These are phyloP conservation scores for Pseudorhombus dupliciocellatus DNA, from an alignment of 2,113 vertebrate species.

Conservation along the genomic window DNA sequence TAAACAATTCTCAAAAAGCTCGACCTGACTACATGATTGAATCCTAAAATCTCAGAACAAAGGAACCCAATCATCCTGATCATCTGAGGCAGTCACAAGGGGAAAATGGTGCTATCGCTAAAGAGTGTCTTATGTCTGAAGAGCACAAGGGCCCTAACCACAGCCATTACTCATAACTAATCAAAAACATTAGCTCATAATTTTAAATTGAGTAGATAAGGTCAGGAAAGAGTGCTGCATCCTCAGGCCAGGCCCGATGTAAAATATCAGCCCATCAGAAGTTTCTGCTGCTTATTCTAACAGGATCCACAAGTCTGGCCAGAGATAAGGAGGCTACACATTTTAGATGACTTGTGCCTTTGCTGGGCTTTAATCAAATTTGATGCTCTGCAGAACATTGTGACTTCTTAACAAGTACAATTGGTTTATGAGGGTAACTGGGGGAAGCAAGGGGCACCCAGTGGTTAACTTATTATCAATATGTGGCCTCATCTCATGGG, in stretches of 20 bases:
- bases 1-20: conserved; percentile 3
- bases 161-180: conserved; percentile 56
- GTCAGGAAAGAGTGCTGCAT: conserved; percentile 43
- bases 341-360: conserved; percentile 69
- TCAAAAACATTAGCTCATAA: conserved; percentile 59
- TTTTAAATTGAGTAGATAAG: conserved; percentile 57
- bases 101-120: conserved; percentile 49
- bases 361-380: conserved; percentile 71
- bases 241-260: conserved; percentile 9
- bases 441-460: conserved; percentile 53
- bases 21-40: conserved; percentile 39
- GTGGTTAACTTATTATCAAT: conserved; percentile 57
- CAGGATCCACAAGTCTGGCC: conserved; percentile 65
- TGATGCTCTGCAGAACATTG: conserved; percentile 74
- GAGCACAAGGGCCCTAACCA: conserved; percentile 55
- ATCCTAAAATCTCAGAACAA: conserved; percentile 40
- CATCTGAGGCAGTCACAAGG: conserved; percentile 53
- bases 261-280: conserved; percentile 42
- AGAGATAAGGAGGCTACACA: conserved; percentile 69
- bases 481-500: conserved; percentile 44
- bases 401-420: conserved; percentile 78
- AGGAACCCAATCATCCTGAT: conserved; percentile 55
- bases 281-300: conserved; percentile 53
- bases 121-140: conserved; percentile 55
- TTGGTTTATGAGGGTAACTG: conserved; percentile 70